Conservation (phyloP, 1,140 invertebrate genomes). For the Leptinotarsa undecemlineata region DNA sequence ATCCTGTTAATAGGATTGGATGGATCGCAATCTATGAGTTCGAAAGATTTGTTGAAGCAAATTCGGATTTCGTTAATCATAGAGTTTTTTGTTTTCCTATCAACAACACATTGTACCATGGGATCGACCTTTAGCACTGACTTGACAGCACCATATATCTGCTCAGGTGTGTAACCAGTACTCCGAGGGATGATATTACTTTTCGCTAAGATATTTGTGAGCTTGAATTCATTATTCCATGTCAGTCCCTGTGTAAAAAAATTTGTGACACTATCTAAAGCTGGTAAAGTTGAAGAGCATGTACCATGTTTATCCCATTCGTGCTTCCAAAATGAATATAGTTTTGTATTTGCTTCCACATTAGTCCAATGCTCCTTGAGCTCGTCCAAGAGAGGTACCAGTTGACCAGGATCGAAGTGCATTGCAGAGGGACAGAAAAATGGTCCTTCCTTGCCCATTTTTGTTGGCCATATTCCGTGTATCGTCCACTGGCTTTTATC, state of each 20-base stretch:
- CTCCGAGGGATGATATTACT: constrained; percentile 64
- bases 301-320: constrained; percentile 88
- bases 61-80: constrained; percentile 69
- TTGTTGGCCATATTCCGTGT: constrained; percentile 83
- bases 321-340: constrained; percentile 74
- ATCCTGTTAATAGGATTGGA: constrained; percentile 22
- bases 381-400: constrained; percentile 64
- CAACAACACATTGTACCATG: constrained; percentile 64
- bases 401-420: constrained; percentile 64
- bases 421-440: constrained; percentile 69
- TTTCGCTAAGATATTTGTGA: constrained; percentile 54
- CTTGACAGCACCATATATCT: constrained; percentile 64
- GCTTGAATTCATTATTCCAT: constrained; percentile 64
- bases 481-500: constrained; percentile 71
- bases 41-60: constrained; percentile 67
- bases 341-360: constrained; percentile 64
- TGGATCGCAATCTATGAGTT: constrained; percentile 44
- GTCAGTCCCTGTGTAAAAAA: constrained; percentile 73
- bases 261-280: constrained; percentile 68
- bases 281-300: constrained; percentile 67
- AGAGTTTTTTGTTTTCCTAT: constrained; percentile 57
- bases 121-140: constrained; percentile 62
- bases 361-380: constrained; percentile 75
- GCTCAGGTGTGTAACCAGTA: constrained; percentile 60
- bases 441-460: constrained; percentile 66